These are phyloP conservation scores for Phaedon cochleariae DNA, from an alignment of 2,888 invertebrate species.

Conservation along the genomic window DNA sequence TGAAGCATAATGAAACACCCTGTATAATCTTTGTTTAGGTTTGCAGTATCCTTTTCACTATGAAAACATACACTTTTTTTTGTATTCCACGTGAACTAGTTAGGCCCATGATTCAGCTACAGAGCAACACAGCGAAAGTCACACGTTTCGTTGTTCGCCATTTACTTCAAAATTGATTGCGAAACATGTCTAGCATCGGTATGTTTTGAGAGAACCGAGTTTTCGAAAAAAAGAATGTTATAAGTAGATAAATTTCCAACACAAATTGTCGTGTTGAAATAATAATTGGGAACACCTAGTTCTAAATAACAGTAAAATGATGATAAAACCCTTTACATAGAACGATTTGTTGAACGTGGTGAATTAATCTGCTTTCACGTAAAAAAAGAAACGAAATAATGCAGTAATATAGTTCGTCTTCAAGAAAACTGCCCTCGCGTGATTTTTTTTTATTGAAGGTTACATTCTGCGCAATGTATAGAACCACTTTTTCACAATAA, in stretches of 20 bases:
- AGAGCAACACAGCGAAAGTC: too few relatives aligned
- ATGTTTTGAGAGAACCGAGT: slow-evolving; percentile 37
- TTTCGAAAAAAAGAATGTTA: too few relatives aligned
- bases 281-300: slow-evolving; percentile 31
- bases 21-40: too few relatives aligned
- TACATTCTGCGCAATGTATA: slow-evolving; percentile 42
- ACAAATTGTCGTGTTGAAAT: slow-evolving; percentile 26
- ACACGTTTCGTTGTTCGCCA: too few relatives aligned
- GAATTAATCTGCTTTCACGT: slow-evolving; percentile 16
- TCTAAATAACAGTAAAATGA: slow-evolving; percentile 40
- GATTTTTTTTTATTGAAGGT: slow-evolving; percentile 30
- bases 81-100: too few relatives aligned
- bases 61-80: too few relatives aligned
- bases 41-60: too few relatives aligned
- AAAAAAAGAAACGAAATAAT: slow-evolving; percentile 33
- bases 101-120: too few relatives aligned
- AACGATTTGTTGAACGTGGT: slow-evolving; percentile 27
- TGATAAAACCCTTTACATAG: slow-evolving; percentile 36
- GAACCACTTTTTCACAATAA: slow-evolving; percentile 39
- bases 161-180: slow-evolving; percentile 26
- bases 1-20: too few relatives aligned
- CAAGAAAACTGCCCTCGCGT: slow-evolving; percentile 30
- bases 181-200: slow-evolving; percentile 24
- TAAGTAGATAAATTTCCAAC: too few relatives aligned
- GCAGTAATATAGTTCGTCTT: slow-evolving; percentile 26